A percentile compares a stretch with the other conserved stretches of the same genome.
Evolutionary conservation across 2,797 vertebrate species (phyloP).

Genomic region (Yasuhikotakia modesta): DNA sequence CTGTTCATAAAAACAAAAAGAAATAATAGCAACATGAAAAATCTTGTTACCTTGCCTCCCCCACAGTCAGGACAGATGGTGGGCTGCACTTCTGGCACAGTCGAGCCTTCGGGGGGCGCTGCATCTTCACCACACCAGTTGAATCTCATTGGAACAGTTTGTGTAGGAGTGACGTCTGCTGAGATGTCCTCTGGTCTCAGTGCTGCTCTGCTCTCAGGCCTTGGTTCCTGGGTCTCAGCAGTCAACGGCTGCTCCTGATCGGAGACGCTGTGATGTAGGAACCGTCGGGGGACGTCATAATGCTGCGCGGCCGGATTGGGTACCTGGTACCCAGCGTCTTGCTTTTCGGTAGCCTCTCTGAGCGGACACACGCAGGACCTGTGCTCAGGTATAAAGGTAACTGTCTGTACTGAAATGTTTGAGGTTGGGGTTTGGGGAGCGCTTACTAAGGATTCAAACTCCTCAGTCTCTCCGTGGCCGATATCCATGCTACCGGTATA

Average conservation of each 20-base stretch:
- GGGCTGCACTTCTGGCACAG: slow-evolving; percentile 65
- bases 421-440: slow-evolving; percentile 69
- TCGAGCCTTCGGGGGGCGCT: slow-evolving; percentile 65
- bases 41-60: slow-evolving; percentile 82
- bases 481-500: slow-evolving; percentile 91
- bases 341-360: slow-evolving; percentile 61
- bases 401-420: slow-evolving; percentile 17
- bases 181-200: slow-evolving; percentile 64
- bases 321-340: slow-evolving; percentile 80
- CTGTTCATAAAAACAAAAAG: neutral
- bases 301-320: slow-evolving; percentile 75
- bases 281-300: slow-evolving; percentile 90
- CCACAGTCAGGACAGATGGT: slow-evolving; percentile 76
- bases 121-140: slow-evolving; percentile 62
- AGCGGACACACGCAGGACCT: slow-evolving; percentile 76
- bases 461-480: slow-evolving; percentile 74
- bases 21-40: slow-evolving; percentile 8
- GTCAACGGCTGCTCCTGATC: slow-evolving; percentile 66
- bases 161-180: slow-evolving; percentile 65
- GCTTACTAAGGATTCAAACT: slow-evolving; percentile 84
- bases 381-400: slow-evolving; percentile 66
- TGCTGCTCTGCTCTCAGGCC: slow-evolving; percentile 61
- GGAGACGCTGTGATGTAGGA: slow-evolving; percentile 71
- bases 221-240: slow-evolving; percentile 59
- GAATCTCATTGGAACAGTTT: slow-evolving; percentile 63